Conservation (phyloP, 2,797 vertebrate species). For the Pangasius macronema region DNA sequence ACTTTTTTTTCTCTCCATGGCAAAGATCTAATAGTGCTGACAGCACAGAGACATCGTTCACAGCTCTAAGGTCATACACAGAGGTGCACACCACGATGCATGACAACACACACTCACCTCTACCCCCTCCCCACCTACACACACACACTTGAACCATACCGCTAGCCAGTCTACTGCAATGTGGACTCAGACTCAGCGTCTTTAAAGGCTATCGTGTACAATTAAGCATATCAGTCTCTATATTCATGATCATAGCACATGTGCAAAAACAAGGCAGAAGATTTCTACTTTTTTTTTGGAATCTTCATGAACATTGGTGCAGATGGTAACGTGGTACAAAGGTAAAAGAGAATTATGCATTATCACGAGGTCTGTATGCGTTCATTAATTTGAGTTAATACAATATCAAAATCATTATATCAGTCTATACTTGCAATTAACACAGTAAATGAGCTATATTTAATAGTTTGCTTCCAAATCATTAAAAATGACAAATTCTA, state of each 20-base stretch:
- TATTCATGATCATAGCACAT: neutral
- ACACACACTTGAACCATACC: neutral
- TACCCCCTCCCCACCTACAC: neutral
- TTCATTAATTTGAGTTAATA: neutral
- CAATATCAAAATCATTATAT: neutral
- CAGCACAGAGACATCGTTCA: slow-evolving; percentile 50
- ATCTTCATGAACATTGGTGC: neutral
- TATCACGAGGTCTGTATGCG: neutral
- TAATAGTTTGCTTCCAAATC: neutral
- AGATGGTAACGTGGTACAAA: neutral
- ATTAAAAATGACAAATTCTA: neutral
- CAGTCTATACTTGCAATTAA: neutral
- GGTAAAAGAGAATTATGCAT: neutral
- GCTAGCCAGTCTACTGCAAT: neutral
- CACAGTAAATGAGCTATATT: neutral
- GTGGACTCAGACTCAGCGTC: neutral
- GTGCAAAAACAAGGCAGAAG: neutral
- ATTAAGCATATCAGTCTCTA: slow-evolving; percentile 1
- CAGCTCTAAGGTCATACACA: slow-evolving; percentile 38
- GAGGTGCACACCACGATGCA: slow-evolving; percentile 4
- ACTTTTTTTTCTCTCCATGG: slow-evolving; percentile 52
- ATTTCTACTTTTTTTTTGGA: neutral
- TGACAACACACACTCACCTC: slow-evolving; percentile 17
- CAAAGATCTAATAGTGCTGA: slow-evolving; percentile 60
- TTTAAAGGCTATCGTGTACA: neutral